Evolutionary conservation across 2,797 vertebrate species (phyloP), one percentile per base, ranked within the genome.

Genomic region (Paramormyrops hopkinsi): DNA sequence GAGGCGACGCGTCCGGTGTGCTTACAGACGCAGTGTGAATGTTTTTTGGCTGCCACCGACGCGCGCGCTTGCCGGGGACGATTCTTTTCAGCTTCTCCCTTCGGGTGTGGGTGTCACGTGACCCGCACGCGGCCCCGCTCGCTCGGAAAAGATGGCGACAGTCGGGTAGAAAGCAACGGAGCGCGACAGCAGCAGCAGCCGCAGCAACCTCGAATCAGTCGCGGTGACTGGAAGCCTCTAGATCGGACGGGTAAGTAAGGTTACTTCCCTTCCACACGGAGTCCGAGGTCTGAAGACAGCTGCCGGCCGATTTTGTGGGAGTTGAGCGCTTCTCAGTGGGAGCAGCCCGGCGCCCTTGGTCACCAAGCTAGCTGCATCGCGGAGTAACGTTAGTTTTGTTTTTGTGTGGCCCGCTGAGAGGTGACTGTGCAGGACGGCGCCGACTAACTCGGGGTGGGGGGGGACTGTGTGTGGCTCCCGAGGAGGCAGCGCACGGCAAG

Each of bases 81-180:
- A 88, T 53, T 73, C 92, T 90, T 89, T 3, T 89, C 76, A 22
- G 90, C 87, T 2, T 90, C 91, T 88, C 92, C 92, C 90, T 91
- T 91, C 33, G 94, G 93, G 94, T 93, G 89, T 93, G 88, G 94
- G 48, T 92, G 95, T 98, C 98, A 98, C 97, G 98, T 98, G 98
- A 96, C 91, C 92, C 25, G 88, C 95, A 95, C 94, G 96, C 94
- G 95, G 95, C 94, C 94, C 94, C 90, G 95, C 94, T 93, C 92
- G 94, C 93, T 95, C 94, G 96, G 96, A 97, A 97, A 99, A 98
- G 97, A 99, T 99, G 98, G 98, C 98, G 97, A 96, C 96, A 88
- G 95, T 92, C 94, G 95, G 96, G 94, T 95, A 93, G 91, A 95
- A 94, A 95, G 95, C 97, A 94, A 94, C 95, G 95, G 94, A 95